Conservation (phyloP, 2,888 invertebrate genomes). For the Phaedon cochleariae region DNA sequence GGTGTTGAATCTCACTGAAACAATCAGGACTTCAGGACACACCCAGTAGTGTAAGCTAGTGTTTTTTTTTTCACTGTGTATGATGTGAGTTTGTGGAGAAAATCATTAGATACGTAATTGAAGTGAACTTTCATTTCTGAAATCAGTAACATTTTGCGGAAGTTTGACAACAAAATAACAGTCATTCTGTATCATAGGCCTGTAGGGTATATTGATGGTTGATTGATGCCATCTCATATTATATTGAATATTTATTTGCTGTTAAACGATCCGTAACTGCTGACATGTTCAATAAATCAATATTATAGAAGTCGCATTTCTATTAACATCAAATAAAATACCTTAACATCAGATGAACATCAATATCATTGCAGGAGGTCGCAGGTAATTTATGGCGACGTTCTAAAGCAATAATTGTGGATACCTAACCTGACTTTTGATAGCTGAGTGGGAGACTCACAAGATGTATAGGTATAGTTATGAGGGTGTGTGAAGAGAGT, state of each 20-base stretch:
- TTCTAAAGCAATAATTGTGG: slow-evolving; percentile 33
- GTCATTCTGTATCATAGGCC: too few relatives aligned
- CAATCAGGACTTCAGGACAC: too few relatives aligned
- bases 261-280: not conserved
- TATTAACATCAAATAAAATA: slow-evolving; percentile 2
- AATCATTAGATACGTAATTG: too few relatives aligned
- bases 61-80: too few relatives aligned
- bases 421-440: slow-evolving; percentile 38
- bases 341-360: slow-evolving; percentile 1
- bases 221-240: too few relatives aligned
- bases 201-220: too few relatives aligned
- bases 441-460: slow-evolving; percentile 21
- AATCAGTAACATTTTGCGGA: too few relatives aligned
- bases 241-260: not conserved
- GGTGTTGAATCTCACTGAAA: too few relatives aligned
- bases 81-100: too few relatives aligned
- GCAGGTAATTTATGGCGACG: slow-evolving; percentile 35
- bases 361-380: slow-evolving; percentile 27
- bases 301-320: not conserved
- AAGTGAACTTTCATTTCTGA: too few relatives aligned
- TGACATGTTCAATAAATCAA: not conserved
- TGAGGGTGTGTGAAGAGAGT: not conserved
- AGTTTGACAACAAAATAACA: too few relatives aligned
- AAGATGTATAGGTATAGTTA: not conserved
- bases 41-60: too few relatives aligned